Conservation (phyloP, 1,140 invertebrate genomes). For the Diorhabda carinulata region DNA sequence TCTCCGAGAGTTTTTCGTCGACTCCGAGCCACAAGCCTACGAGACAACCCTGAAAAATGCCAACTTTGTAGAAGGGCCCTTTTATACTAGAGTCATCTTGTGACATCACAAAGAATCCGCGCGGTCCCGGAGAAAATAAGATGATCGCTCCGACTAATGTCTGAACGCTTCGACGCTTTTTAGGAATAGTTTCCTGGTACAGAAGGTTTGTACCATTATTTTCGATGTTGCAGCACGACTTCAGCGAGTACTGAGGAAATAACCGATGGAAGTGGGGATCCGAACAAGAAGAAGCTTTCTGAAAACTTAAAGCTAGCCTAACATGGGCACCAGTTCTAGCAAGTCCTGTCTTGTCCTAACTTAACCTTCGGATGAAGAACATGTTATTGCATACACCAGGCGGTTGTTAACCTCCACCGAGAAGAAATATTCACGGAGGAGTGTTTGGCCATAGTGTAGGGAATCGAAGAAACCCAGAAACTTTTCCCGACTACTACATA, state of each 20-base stretch:
- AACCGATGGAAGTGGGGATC: slow-evolving; percentile 5
- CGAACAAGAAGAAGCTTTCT: slow-evolving; percentile 18
- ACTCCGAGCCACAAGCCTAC: slow-evolving; percentile 3
- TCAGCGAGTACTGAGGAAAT: slow-evolving; percentile 33
- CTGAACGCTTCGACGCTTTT: slow-evolving; percentile 22
- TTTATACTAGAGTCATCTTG: slow-evolving; percentile 11
- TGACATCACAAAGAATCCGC: slow-evolving; percentile 4
- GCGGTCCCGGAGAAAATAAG: slow-evolving; percentile 26
- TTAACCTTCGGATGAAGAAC: slow-evolving; percentile 31
- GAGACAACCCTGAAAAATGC: slow-evolving; percentile 6
- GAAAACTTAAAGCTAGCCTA: slow-evolving; percentile 12
- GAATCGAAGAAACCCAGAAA: slow-evolving; percentile 38
- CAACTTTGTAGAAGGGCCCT: slow-evolving; percentile 6
- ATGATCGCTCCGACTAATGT: slow-evolving; percentile 33
- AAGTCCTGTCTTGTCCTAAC: slow-evolving; percentile 21
- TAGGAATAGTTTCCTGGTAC: slow-evolving; percentile 21
- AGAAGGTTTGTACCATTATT: slow-evolving; percentile 15
- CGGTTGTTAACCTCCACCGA: slow-evolving; percentile 42
- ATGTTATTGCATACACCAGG: slow-evolving; percentile 46
- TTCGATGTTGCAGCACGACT: slow-evolving; percentile 8
- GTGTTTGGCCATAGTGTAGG: slow-evolving; percentile 46
- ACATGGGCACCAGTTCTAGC: slow-evolving; percentile 15
- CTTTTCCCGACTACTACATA: slow-evolving; percentile 5
- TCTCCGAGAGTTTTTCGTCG: slow-evolving; percentile 21
- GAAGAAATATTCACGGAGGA: slow-evolving; percentile 41